These are phyloP conservation scores for Lepidocolaptes lacrymiger DNA, from an alignment of 2,797 vertebrate species.

Conservation along the genomic window DNA sequence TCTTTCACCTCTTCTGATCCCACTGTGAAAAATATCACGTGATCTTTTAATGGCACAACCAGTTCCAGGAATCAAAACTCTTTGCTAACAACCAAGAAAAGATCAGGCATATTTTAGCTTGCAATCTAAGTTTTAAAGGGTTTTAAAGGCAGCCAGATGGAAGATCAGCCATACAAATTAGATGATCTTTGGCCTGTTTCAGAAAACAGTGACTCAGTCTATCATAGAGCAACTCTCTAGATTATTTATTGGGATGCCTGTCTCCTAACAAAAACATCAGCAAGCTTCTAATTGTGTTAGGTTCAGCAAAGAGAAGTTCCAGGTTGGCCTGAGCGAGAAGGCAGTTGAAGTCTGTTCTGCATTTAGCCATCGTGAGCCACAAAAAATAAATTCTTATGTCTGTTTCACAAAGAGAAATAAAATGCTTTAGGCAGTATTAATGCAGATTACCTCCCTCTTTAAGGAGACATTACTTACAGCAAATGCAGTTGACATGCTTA, in stretches of 20 bases:
- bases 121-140: neutral
- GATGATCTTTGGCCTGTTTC: conserved; percentile 34
- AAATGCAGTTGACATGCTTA: accelerated
- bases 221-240: neutral
- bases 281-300: neutral
- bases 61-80: neutral
- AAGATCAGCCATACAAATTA: conserved; percentile 37
- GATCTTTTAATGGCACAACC: neutral
- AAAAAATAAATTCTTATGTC: neutral
- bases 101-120: neutral
- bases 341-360: neutral
- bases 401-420: neutral
- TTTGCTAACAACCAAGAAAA: neutral
- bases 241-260: conserved; percentile 16
- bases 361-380: neutral
- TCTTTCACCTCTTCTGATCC: neutral
- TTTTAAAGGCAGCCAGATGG: conserved; percentile 11
- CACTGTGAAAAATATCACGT: neutral
- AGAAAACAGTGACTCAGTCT: conserved; percentile 9
- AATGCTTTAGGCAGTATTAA: neutral
- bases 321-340: neutral
- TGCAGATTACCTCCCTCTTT: neutral
- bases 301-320: neutral
- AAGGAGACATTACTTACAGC: neutral
- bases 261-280: neutral